Conservation (phyloP, 2,797 vertebrate species). For the Numenius phaeopus region DNA sequence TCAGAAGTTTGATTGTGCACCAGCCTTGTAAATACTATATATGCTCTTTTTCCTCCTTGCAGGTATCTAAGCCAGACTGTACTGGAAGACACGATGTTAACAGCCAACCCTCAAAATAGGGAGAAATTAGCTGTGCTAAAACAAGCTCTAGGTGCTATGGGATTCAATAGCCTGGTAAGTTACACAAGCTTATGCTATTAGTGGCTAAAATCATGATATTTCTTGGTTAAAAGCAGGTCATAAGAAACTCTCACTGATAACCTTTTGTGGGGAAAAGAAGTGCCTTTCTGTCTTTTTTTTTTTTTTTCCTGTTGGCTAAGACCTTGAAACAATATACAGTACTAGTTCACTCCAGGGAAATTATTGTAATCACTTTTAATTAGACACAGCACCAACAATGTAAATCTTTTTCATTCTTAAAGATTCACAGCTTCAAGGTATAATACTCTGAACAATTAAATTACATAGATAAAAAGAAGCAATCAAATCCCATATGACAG, state of each 20-base stretch:
- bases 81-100: conserved; percentile 74
- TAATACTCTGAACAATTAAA: neutral
- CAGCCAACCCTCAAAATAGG: conserved; percentile 83
- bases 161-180: conserved; percentile 92
- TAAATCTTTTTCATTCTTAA: conserved; percentile 39
- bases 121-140: conserved; percentile 86
- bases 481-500: neutral
- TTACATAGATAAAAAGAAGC: neutral
- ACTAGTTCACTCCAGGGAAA: conserved; percentile 23
- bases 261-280: neutral
- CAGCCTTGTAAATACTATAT: neutral
- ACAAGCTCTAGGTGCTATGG: conserved; percentile 87
- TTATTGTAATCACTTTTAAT: conserved; percentile 46
- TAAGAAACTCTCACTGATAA: neutral
- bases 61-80: conserved; percentile 86
- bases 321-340: conserved; percentile 7
- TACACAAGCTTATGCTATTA: neutral
- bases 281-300: neutral
- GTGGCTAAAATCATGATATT: neutral
- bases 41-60: neutral
- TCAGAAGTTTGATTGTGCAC: neutral
- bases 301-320: neutral
- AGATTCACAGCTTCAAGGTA: conserved; percentile 23
- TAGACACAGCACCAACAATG: conserved; percentile 9
- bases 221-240: neutral